These are phyloP conservation scores for Calameuta pallipes DNA, from an alignment of 2,888 invertebrate genomes.

Conservation along the genomic window DNA sequence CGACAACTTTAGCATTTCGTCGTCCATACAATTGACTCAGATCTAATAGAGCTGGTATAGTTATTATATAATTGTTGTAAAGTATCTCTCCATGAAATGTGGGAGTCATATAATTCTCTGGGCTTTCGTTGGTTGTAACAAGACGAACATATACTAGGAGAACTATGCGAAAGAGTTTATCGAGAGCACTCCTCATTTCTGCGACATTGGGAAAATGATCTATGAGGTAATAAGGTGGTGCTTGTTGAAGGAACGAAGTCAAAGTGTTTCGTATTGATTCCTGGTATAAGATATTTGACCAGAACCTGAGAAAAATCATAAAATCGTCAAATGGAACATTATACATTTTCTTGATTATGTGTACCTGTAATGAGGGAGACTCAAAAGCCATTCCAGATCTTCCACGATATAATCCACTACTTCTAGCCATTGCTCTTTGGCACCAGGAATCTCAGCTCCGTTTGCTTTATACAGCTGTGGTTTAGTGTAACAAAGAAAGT, in stretches of 20 bases:
- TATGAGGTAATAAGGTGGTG: conserved; percentile 75
- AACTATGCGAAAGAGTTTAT: conserved; percentile 70
- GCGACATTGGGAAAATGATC: conserved; percentile 63
- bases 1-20: conserved; percentile 73
- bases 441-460: conserved; percentile 68
- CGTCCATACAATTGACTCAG: conserved; percentile 80
- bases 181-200: conserved; percentile 71
- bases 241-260: conserved; percentile 80
- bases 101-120: conserved; percentile 72
- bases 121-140: conserved; percentile 78
- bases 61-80: conserved; percentile 83
- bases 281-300: conserved; percentile 79
- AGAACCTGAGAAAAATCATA: conserved; percentile 69
- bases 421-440: conserved; percentile 76
- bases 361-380: conserved; percentile 76
- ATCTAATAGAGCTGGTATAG: conserved; percentile 86
- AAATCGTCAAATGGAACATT: neutral
- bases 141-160: conserved; percentile 81
- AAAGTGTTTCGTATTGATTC: conserved; percentile 73
- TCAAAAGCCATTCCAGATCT: conserved; percentile 78
- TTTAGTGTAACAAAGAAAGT: conserved; percentile 71
- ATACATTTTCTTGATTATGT: neutral
- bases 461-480: conserved; percentile 67
- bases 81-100: conserved; percentile 76
- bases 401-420: conserved; percentile 72